Percentiles rank a stretch among this genome's conserved stretches.
Conservation (phyloP, 53 echinoderm and acorn worm species). For the Apostichopus leukothele region DNA sequence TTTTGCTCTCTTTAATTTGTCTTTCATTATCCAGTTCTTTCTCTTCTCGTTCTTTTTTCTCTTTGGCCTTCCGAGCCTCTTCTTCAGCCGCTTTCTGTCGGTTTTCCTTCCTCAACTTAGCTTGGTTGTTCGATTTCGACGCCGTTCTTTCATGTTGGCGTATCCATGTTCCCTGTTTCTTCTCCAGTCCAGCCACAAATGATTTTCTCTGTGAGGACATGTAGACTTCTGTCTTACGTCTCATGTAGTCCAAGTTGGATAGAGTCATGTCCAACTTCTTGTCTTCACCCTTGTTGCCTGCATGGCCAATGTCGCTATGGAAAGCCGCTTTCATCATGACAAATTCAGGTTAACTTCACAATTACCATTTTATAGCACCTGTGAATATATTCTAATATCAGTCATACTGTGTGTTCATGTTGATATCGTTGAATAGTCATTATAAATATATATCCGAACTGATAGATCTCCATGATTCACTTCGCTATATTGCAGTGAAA, state of each 20-base stretch:
- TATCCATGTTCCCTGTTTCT: conserved; percentile 85
- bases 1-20: background rate
- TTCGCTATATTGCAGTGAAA: too few species aligned
- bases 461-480: too few species aligned
- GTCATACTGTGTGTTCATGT: too few species aligned
- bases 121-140: conserved; percentile 59
- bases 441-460: too few species aligned
- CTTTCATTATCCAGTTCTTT: conserved; percentile 30
- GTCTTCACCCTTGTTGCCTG: conserved; percentile 59
- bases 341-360: too few species aligned
- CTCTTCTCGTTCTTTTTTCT: conserved; percentile 30
- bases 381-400: too few species aligned
- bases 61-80: background rate
- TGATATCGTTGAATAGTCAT: too few species aligned
- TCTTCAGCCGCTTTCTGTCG: conserved; percentile 1
- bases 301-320: conserved; percentile 41
- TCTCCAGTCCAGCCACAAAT: conserved; percentile 77
- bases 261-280: conserved; percentile 81
- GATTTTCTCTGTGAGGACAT: conserved; percentile 81
- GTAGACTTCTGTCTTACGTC: conserved; percentile 68
- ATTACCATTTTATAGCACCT: too few species aligned
- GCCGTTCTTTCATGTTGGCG: conserved; percentile 72
- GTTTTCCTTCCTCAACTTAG: conserved; percentile 25
- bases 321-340: conserved; percentile 26
- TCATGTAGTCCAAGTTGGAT: conserved; percentile 67